Conservation (phyloP, 2,113 vertebrate genomes). For the Toxotes jaculatrix region DNA sequence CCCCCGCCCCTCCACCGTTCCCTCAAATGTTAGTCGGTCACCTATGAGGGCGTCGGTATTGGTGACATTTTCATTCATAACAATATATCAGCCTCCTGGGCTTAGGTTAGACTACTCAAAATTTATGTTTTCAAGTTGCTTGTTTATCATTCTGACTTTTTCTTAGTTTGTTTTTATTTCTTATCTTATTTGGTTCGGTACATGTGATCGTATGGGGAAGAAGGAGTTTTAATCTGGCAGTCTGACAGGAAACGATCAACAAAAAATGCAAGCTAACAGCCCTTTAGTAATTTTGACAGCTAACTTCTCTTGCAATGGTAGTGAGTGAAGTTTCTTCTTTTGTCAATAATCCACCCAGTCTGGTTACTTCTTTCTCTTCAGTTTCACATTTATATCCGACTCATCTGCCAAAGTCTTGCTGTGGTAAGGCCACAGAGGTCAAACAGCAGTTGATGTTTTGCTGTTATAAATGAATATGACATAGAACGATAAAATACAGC, state of each 20-base stretch:
- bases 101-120: conserved; percentile 10
- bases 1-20: background rate
- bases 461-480: conserved; percentile 57
- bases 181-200: background rate
- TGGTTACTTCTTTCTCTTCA: conserved; percentile 1
- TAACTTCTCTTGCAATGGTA: background rate
- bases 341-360: background rate
- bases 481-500: conserved; percentile 48
- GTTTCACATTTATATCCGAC: conserved; percentile 18
- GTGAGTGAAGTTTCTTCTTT: conserved; percentile 13
- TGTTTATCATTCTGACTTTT: conserved; percentile 27
- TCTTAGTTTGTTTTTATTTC: background rate
- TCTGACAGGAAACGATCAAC: background rate
- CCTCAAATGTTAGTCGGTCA: conserved; percentile 43
- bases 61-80: conserved; percentile 69
- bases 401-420: conserved; percentile 34
- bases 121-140: conserved; percentile 15
- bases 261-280: background rate
- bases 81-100: conserved; percentile 32
- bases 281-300: background rate
- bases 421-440: conserved; percentile 39
- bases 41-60: conserved; percentile 20
- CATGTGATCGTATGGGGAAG: too few species aligned
- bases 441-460: conserved; percentile 43
- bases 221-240: background rate